Percentiles rank a stretch among this genome's conserved stretches.
Conservation (phyloP, 2,888 invertebrate genomes). For the Hylaea fasciaria region DNA sequence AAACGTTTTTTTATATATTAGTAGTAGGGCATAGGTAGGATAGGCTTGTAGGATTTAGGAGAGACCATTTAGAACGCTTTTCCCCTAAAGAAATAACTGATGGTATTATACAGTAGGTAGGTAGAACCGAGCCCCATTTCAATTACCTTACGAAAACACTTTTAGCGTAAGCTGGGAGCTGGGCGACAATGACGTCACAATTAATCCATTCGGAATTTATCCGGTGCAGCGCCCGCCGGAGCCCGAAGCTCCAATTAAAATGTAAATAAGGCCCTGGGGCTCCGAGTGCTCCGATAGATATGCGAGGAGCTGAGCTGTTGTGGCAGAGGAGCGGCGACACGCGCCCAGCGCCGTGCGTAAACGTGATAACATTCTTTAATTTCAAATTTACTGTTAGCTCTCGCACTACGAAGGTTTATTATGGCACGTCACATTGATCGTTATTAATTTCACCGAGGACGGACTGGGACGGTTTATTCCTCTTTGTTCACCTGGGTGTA, state of each 20-base stretch:
- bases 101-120: too few species aligned
- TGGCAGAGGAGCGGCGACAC: neutral
- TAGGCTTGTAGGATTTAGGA: too few species aligned
- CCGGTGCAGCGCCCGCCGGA: slow-evolving; percentile 33
- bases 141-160: slow-evolving; percentile 38
- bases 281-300: slow-evolving; percentile 1
- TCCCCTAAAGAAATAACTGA: too few species aligned
- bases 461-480: too few species aligned
- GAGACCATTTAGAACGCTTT: too few species aligned
- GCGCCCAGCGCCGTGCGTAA: slow-evolving; percentile 1
- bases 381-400: too few species aligned
- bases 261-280: slow-evolving; percentile 37
- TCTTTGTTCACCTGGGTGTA: too few species aligned
- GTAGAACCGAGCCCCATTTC: slow-evolving; percentile 18
- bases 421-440: too few species aligned
- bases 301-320: neutral
- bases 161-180: slow-evolving; percentile 30
- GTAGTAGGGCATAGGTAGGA: too few species aligned
- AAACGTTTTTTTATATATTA: too few species aligned
- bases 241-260: slow-evolving; percentile 43
- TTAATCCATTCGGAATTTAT: slow-evolving; percentile 44
- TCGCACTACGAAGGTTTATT: too few species aligned
- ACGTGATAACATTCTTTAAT: slow-evolving; percentile 11
- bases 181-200: slow-evolving; percentile 29
- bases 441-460: too few species aligned